A percentile compares a stretch with the other conserved stretches of the same genome.
These are phyloP conservation scores for Papilio polyxenes DNA, from an alignment of 1,140 invertebrate genomes.

Conservation along the genomic window DNA sequence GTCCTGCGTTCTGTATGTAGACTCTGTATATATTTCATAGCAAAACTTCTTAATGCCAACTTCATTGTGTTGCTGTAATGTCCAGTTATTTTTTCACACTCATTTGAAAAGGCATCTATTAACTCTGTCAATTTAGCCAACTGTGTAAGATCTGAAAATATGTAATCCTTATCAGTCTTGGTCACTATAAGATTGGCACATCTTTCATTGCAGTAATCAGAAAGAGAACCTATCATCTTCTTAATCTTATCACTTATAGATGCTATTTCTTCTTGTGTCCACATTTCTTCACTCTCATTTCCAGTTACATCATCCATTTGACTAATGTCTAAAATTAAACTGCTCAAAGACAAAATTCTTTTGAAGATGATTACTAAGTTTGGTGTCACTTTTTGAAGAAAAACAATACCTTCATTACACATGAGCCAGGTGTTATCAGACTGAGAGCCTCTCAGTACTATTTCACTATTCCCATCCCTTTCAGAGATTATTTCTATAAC, in stretches of 20 bases:
- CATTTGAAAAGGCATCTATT: slow-evolving; percentile 89
- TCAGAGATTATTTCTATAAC: slow-evolving; percentile 89
- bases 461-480: slow-evolving; percentile 84
- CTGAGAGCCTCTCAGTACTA: slow-evolving; percentile 83
- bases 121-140: slow-evolving; percentile 89
- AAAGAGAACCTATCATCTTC: slow-evolving; percentile 89
- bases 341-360: slow-evolving; percentile 85
- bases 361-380: slow-evolving; percentile 83
- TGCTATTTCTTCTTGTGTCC: slow-evolving; percentile 86
- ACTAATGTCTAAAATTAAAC: slow-evolving; percentile 84
- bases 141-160: slow-evolving; percentile 86
- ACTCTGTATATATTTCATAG: slow-evolving; percentile 93
- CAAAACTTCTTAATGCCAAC: slow-evolving; percentile 92
- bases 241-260: slow-evolving; percentile 86
- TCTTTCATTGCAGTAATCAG: slow-evolving; percentile 95
- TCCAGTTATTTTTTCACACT: slow-evolving; percentile 90
- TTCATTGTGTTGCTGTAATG: slow-evolving; percentile 89
- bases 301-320: slow-evolving; percentile 81
- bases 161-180: slow-evolving; percentile 85
- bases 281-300: slow-evolving; percentile 84
- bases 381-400: slow-evolving; percentile 88
- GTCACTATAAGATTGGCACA: slow-evolving; percentile 92
- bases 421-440: slow-evolving; percentile 85
- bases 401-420: slow-evolving; percentile 89
- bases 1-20: slow-evolving; percentile 94